These are phyloP conservation scores for Antechinus stuartii DNA, from an alignment of 2,113 vertebrate genomes.

Conservation along the genomic window DNA sequence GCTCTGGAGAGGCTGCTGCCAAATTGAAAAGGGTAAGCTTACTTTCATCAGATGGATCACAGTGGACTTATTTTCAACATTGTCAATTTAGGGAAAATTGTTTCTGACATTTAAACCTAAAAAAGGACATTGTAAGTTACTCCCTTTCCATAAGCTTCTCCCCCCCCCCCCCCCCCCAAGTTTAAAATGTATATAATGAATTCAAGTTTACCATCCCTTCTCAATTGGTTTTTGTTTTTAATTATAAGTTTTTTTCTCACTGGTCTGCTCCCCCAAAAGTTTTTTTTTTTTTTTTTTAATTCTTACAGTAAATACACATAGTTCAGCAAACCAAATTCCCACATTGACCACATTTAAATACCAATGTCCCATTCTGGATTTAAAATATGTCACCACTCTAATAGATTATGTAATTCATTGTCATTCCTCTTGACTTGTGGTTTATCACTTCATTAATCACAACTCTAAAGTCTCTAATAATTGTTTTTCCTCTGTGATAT, in stretches of 20 bases:
- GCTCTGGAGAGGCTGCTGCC: slow-evolving; percentile 89
- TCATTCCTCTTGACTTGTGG: background rate
- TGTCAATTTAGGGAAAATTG: slow-evolving; percentile 60
- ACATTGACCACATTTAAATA: background rate
- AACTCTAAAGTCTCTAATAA: background rate
- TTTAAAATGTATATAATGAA: slow-evolving; percentile 36
- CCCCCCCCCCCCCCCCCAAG: slow-evolving; percentile 9
- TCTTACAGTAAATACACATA: background rate
- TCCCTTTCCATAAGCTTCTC: slow-evolving; percentile 37
- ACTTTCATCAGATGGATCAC: slow-evolving; percentile 64
- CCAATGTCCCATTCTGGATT: background rate
- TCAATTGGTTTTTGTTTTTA: background rate
- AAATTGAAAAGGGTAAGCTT: slow-evolving; percentile 88
- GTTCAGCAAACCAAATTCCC: background rate
- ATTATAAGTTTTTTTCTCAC: background rate
- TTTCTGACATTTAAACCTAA: slow-evolving; percentile 55
- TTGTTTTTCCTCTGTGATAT: background rate
- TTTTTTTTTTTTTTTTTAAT: background rate
- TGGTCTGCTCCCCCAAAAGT: background rate
- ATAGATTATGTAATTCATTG: background rate
- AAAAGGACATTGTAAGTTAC: slow-evolving; percentile 29
- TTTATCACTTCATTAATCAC: background rate
- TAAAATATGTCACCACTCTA: background rate
- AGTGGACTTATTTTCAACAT: slow-evolving; percentile 68
- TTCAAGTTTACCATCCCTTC: background rate